These are phyloP conservation scores for Narcine bancroftii DNA, from an alignment of 2,113 vertebrate species.

Conservation along the genomic window DNA sequence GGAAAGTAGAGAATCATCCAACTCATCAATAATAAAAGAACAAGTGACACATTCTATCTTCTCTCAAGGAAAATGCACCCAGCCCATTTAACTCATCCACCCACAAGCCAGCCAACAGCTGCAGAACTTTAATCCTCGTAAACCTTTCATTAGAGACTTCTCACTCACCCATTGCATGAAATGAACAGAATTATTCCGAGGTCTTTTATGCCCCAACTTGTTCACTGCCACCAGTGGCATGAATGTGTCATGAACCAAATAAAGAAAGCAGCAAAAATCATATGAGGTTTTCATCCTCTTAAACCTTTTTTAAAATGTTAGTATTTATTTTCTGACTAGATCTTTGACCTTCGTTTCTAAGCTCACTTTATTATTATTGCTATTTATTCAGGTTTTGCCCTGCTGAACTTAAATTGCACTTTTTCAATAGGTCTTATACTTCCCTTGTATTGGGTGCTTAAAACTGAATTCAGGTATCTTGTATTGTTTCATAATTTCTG, in stretches of 20 bases:
- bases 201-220: too few relatives aligned
- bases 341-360: neutral
- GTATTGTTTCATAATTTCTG: neutral
- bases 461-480: neutral
- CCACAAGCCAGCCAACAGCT: neutral
- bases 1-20: neutral
- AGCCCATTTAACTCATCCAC: neutral
- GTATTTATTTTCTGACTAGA: too few relatives aligned
- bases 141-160: neutral
- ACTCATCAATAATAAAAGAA: neutral
- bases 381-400: neutral
- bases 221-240: too few relatives aligned
- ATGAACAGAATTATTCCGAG: too few relatives aligned
- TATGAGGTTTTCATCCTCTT: neutral
- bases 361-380: neutral
- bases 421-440: neutral
- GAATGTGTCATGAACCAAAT: neutral
- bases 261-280: neutral
- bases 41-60: neutral
- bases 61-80: neutral
- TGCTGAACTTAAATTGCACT: neutral
- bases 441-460: neutral
- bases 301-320: neutral
- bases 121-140: neutral
- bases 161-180: neutral